These are phyloP conservation scores for Sphinx pinastri DNA, from an alignment of 2,888 invertebrate genomes.

Conservation along the genomic window DNA sequence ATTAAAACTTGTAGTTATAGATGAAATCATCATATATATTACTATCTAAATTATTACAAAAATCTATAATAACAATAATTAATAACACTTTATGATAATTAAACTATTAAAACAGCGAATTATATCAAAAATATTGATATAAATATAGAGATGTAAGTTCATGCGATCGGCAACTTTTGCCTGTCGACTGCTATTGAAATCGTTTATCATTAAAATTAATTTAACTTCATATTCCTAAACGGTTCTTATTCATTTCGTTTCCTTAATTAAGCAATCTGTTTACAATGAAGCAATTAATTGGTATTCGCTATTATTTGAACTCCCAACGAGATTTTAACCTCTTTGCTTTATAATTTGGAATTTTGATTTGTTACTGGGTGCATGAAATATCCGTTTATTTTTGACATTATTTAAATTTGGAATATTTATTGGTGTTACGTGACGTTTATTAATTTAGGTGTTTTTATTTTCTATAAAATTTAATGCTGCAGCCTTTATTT, in stretches of 20 bases:
- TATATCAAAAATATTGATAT: background rate
- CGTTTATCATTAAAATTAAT: slow-evolving; percentile 82
- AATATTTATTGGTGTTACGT: background rate
- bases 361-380: slow-evolving; percentile 51
- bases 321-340: slow-evolving; percentile 65
- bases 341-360: slow-evolving; percentile 55
- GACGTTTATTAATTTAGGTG: background rate
- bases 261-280: slow-evolving; percentile 83
- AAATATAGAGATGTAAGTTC: slow-evolving; percentile 46
- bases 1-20: no score
- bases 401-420: slow-evolving; percentile 7
- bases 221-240: slow-evolving; percentile 75
- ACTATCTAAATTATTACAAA: no score
- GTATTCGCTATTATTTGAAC: slow-evolving; percentile 71
- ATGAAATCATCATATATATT: no score
- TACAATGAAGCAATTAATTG: slow-evolving; percentile 82
- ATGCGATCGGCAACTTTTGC: slow-evolving; percentile 35
- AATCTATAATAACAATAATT: no score
- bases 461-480: background rate
- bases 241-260: slow-evolving; percentile 78
- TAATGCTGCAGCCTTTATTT: background rate
- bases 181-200: slow-evolving; percentile 56
- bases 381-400: slow-evolving; percentile 21
- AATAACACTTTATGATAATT: background rate
- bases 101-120: background rate